Base-by-base conservation (phyloP, 2,888 invertebrate species). In the Nymphalis polychloros region DNA sequence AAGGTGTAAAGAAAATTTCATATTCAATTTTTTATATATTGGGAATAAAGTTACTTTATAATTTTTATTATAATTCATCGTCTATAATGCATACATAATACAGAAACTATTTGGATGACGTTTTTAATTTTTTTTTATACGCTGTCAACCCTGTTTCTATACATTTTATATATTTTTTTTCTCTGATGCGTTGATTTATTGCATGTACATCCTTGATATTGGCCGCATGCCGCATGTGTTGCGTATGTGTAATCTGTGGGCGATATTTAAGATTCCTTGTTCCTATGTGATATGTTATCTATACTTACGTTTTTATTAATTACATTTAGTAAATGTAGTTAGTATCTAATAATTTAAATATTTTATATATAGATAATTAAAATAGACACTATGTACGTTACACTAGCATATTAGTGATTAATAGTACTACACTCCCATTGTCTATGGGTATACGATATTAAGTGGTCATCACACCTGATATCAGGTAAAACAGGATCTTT, bases 161-260 rank as follows among this genome's bases (percentile, higher is more conserved):
- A 67, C 64, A 70, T 75, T 76, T 77, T 77, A n/a, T n/a, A n/a
- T n/a, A n/a, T n/a, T n/a, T 80, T 79, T 78, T 79, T 19, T 8
- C 76, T 71, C 69, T 70, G 77, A 77, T 75, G 76, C 75, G 68
- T 71, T 82, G 84, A 86, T 86, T 84, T 84, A 84, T 84, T 76
- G 72, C 79, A 77, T 79, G 78, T 80, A 74, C 78, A 78, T 80
- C 75, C 78, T 77, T 76, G 77, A 77, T 79, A 79, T 79, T 79
- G 77, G 76, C 70, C 75, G 76, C 76, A 76, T 76, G 79, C 76
- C 76, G 81, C 80, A 81, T 81, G 83, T 85, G 86, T 83, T 79
- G 74, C 27, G 41, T 41, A 41, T 41, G 41, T 41, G 61, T 61
- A 53, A 20, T 31, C 27, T 48, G 57, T 57, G 49, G 17, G 7